These are phyloP conservation scores for Cynocephalus volans DNA, from an alignment of 2,113 vertebrate species.

Conservation along the genomic window DNA sequence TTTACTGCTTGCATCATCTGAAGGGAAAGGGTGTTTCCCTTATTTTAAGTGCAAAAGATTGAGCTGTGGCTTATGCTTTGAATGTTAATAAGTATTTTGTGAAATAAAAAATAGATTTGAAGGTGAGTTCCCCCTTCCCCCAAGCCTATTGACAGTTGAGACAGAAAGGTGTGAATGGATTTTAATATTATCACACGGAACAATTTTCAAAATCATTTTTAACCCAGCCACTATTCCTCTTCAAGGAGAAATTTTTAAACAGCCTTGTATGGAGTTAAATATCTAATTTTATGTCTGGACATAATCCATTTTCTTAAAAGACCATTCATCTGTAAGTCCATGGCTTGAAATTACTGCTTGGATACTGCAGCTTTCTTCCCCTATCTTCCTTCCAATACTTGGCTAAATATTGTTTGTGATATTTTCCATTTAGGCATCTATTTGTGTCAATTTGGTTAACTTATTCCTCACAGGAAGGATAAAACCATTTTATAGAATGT, in stretches of 20 bases:
- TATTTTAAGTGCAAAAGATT: constrained; percentile 14
- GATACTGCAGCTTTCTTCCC: constrained; percentile 58
- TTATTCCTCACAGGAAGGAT: constrained; percentile 39
- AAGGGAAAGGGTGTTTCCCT: neutral
- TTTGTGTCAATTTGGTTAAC: constrained; percentile 64
- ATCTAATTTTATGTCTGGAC: constrained; percentile 1
- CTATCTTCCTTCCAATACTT: neutral
- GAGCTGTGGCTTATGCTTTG: neutral
- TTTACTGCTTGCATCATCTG: neutral
- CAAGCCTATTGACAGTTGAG: neutral
- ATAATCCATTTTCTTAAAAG: constrained; percentile 60
- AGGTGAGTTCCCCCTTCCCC: neutral
- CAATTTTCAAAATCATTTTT: constrained; percentile 66
- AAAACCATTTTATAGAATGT: constrained; percentile 44
- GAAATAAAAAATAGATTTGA: constrained; percentile 41
- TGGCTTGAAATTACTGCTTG: constrained; percentile 67
- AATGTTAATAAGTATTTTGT: constrained; percentile 14
- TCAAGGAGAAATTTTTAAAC: constrained; percentile 61
- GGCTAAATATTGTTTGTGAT: constrained; percentile 16
- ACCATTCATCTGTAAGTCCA: constrained; percentile 66
- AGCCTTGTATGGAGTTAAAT: constrained; percentile 58
- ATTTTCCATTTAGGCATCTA: constrained; percentile 46
- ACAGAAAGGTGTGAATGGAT: neutral
- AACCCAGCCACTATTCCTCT: neutral
- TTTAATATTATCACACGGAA: neutral